Evolutionary conservation across 2,113 vertebrate species (phyloP), one percentile per base, ranked within the genome.

Genomic region (Cottus gobio): DNA sequence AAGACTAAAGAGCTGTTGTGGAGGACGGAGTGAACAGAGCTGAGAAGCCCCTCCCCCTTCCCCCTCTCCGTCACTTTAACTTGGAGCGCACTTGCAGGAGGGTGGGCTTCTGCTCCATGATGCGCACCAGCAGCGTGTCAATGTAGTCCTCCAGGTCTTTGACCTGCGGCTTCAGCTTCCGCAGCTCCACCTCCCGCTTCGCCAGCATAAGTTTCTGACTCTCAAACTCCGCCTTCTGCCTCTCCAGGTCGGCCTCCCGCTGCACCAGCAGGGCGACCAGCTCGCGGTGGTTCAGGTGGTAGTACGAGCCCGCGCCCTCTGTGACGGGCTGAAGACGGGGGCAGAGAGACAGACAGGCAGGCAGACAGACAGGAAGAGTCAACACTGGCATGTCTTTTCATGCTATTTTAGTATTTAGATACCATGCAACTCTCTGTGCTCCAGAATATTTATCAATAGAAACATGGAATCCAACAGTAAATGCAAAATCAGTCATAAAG

Each of bases 141-240:
- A 99, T 99, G 95, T 99, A 99, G 89, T 97, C 96, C 94, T 99
- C 97, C 87, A 99, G 95, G 67, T 99, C 97, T 0, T 82, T 93
- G 82, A 99, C 95, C 24, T 97, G 95, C 65, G 96, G 93, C 16
- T 96, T 96, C 87, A 96, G 94, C 93, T 90, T 96, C 93, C 87
- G 94, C 80, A 99, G 93, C 92, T 99, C 97, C 5, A 90, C 82
- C 93, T 98, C 97, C 0, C 94, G 95, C 93, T 97, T 97, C 73
- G 96, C 93, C 90, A 99, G 95, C 13, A 97, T 90, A 50, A 89
- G 87, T 0, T 94, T 95, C 78, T 96, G 95, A 70, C 82, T 96
- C 86, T 95, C 93, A 62, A 96, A 95, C 92, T 97, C 96, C 0
- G 85, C 91, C 91, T 94, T 95, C 44, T 95, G 95, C 85, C 95